Conservation (phyloP, 92 coral and sea anemone species). For the Ricordea florida region DNA sequence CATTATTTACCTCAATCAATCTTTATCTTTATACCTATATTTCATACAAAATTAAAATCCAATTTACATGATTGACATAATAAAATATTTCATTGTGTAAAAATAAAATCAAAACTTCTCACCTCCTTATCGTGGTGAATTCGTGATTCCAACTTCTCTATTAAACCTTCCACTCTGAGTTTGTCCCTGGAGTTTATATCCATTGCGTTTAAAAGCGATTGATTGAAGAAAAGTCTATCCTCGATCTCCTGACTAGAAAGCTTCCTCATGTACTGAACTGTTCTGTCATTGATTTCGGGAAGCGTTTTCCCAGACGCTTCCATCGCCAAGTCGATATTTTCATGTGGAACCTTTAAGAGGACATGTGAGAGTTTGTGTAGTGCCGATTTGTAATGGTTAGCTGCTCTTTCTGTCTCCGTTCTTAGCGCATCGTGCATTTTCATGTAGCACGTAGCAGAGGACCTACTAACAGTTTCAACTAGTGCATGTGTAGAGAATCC, state of each 20-base stretch:
- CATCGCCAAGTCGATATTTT: constrained; percentile 43
- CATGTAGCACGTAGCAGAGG: constrained; percentile 65
- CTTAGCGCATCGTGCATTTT: constrained; percentile 77
- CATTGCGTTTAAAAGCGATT: constrained; percentile 74
- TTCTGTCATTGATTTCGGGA: constrained; percentile 52
- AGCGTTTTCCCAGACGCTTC: constrained; percentile 16
- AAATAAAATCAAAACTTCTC: background rate
- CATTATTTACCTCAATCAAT: too few relatives aligned
- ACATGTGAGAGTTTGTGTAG: constrained; percentile 62
- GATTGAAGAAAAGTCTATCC: constrained; percentile 76
- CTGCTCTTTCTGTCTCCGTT: constrained; percentile 64
- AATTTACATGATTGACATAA: too few relatives aligned
- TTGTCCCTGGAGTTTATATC: constrained; percentile 71
- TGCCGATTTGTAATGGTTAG: constrained; percentile 66
- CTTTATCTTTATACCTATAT: too few relatives aligned
- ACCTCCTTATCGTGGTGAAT: constrained; percentile 90
- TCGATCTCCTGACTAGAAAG: constrained; percentile 72
- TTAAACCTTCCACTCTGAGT: constrained; percentile 59
- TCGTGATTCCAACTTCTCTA: constrained; percentile 66
- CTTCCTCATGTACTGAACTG: constrained; percentile 52
- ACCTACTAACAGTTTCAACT: constrained; percentile 67
- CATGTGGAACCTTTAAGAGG: constrained; percentile 51
- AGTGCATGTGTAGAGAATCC: constrained; percentile 75
- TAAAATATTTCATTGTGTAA: too few relatives aligned
- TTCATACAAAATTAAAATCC: too few relatives aligned